Evolutionary conservation across 2,113 vertebrate species (phyloP), one percentile per base, ranked within the genome.

Genomic region (Leptosomus discolor): DNA sequence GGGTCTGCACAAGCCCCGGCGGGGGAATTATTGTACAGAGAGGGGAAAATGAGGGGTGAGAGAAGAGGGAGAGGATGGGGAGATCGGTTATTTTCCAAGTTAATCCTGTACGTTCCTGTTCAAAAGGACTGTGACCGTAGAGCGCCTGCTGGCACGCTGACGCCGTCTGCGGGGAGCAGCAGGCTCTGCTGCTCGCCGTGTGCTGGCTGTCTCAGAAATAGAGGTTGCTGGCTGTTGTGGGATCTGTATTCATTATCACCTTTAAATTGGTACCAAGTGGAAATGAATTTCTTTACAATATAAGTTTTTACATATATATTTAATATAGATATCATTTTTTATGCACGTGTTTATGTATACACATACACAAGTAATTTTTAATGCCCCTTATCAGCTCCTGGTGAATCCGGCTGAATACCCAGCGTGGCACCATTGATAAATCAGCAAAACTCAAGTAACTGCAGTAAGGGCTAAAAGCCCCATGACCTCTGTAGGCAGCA

Each of bases 261-360:
- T 75, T 13, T 48, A 85, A 81, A 75, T 76, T 32, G 45, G n/a
- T 70, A 73, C 43, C 77, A 30, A 77, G 76, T 87, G 58, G 89
- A 91, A 89, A 48, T 11, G 37, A 69, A 4, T 85, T 61, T 69
- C n/a, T 70, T 54, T 41, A 46, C 63, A 41, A 80, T 51, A 32
- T 10, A 46, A 54, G n/a, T 61, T 45, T 51, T 13, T 11, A 11
- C 45, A 60, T 58, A 1, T 17, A 14, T 50, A 17, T 71, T 5
- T 68, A 11, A 26, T 43, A 36, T 4, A 51, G 6, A 27, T 36
- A 5, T 2, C 19, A 2, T 3, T 50, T 36, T 57, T 21, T 8
- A 0, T 39, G 5, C 12, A 10, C 3, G 11, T 60, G 4, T 22
- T 2, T 14, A 7, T 20, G 34, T 8, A 1, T 15, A 4, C 34